Base-by-base conservation (phyloP, 2,797 vertebrate genomes). In the Scleropages formosus region DNA sequence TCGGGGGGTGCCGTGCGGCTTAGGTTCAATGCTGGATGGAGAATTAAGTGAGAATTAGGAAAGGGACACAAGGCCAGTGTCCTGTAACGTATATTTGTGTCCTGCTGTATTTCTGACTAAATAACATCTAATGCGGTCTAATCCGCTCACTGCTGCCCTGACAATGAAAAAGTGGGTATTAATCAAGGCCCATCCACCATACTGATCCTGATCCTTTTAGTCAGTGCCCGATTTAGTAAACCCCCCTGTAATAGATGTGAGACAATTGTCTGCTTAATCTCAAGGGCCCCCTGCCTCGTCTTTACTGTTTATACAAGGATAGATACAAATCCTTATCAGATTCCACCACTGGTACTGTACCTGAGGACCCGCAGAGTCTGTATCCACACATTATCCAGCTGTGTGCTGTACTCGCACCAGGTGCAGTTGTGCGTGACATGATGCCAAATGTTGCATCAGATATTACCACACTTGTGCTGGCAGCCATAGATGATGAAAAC, bases 1-100 rank as follows among this genome's bases (percentile, higher is more conserved):
- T 47, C n/a, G 13, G 3, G 75, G 65, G 75, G 73, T 73, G 65
- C 49, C 61, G 39, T 62, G 18, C 72, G 27, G 78, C 79, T 74
- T n/a, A 8, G 51, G 61, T 78, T 78, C 58, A 73, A 47, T 16
- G 7, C 61, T 62, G 39, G 16, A 46, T 6, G 10, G 74, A 60
- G 67, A 69, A 56, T 66, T n/a, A 60, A 1, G 72, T 72, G 77
- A 62, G 75, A 69, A 63, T 72, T 74, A 61, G 47, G 62, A 73
- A 58, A 44, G 56, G 61, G 20, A 74, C 76, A 53, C 47, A 27
- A 73, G 64, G 76, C 61, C 76, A 78, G 62, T 47, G 66, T 64
- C 75, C 74, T 74, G 67, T 24, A 56, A 66, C 13, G n/a, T 47
- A 9, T 16, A 60, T 46, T 13, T 24, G 58, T 53, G n/a, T 26